phyloP scores from a whole-genome alignment of 2,888 invertebrate species.

The Mythimna loreyi region DNA sequence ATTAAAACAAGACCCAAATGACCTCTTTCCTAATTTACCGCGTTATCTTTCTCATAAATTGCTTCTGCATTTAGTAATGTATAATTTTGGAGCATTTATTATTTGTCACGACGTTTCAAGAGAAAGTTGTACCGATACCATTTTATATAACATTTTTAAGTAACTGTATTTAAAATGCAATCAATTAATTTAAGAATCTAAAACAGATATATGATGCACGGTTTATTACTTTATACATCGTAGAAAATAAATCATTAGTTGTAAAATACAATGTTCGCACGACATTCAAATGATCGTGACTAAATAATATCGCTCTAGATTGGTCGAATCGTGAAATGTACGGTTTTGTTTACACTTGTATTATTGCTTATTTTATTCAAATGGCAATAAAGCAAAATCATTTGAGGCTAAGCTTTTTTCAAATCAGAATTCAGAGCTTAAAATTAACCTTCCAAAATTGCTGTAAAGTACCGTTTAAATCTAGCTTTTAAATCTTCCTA shows the following conservation, averaged over 20 bases:
- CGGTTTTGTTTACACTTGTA: slow-evolving; percentile 14
- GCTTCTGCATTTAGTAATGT: slow-evolving; percentile 27
- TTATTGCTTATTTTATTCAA: slow-evolving; percentile 10
- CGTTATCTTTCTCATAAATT: slow-evolving; percentile 29
- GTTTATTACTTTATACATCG: slow-evolving; percentile 45
- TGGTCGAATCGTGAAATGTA: slow-evolving; percentile 37
- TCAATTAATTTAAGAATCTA: slow-evolving; percentile 50
- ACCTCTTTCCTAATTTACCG: slow-evolving; percentile 28
- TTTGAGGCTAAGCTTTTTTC: not conserved
- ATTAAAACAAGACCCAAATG: slow-evolving; percentile 5
- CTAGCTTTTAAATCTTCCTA: not conserved
- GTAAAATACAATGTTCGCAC: slow-evolving; percentile 45
- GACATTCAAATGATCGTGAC: slow-evolving; percentile 51
- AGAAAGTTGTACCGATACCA: slow-evolving; percentile 42
- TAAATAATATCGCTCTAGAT: slow-evolving; percentile 30
- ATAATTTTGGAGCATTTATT: slow-evolving; percentile 31
- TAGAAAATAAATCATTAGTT: slow-evolving; percentile 50
- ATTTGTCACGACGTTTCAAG: slow-evolving; percentile 34
- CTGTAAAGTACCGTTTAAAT: not conserved
- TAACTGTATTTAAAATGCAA: slow-evolving; percentile 46
- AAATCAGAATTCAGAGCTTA: not conserved
- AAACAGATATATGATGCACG: slow-evolving; percentile 28
- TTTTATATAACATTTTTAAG: slow-evolving; percentile 45
- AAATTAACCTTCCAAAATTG: not conserved
- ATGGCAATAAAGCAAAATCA: not conserved